These are phyloP conservation scores for Dipodomys stephensi DNA, from an alignment of 2,113 vertebrate genomes.

Conservation along the genomic window DNA sequence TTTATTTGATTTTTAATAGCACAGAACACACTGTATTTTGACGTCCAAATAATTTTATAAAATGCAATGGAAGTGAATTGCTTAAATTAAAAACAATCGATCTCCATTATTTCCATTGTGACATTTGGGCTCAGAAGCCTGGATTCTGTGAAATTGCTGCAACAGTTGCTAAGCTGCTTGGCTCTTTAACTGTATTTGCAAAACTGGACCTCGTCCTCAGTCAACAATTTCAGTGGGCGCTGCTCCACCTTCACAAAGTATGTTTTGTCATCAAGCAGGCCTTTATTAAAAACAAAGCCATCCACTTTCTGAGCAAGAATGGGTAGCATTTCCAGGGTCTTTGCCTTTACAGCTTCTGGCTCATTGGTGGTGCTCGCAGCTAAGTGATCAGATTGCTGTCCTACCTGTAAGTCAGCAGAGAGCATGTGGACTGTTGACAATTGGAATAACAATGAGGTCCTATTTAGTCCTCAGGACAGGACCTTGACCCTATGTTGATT, in stretches of 20 bases:
- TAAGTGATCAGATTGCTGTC: fast-evolving
- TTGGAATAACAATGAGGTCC: fast-evolving
- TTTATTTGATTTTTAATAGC: neutral
- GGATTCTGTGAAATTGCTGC: neutral
- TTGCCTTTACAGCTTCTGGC: neutral
- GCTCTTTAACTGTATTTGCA: neutral
- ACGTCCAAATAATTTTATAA: neutral
- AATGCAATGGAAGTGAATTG: neutral
- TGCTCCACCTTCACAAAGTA: neutral
- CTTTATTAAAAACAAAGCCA: neutral
- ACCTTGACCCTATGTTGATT: neutral
- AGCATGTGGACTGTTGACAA: fast-evolving
- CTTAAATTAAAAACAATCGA: neutral
- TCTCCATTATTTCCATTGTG: neutral
- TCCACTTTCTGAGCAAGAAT: neutral
- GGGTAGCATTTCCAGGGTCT: fast-evolving
- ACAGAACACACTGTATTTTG: neutral
- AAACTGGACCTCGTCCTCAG: neutral
- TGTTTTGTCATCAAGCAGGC: neutral
- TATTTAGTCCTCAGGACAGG: neutral
- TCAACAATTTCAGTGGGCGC: fast-evolving
- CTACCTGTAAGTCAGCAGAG: fast-evolving
- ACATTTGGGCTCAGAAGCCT: neutral
- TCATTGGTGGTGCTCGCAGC: neutral
- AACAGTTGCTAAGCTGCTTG: neutral